Base-by-base conservation (phyloP, 2,888 invertebrate genomes). In the Pharmacophagus antenor region DNA sequence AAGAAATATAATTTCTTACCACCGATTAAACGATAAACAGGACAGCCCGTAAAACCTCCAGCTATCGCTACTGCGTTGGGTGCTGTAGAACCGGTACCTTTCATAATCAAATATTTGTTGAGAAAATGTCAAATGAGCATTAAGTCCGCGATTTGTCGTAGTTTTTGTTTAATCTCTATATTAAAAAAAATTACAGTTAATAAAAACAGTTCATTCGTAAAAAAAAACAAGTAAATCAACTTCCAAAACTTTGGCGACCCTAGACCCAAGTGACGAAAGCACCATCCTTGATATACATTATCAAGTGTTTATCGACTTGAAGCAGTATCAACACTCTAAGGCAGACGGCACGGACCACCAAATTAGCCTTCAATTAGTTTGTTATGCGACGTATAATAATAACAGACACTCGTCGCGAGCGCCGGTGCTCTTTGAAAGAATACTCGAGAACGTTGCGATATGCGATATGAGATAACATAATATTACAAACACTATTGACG, bases 231-330 rank as follows among this genome's bases (percentile, higher is more conserved):
- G n/a, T 12, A 31, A 10, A 21, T 22, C 18, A 23, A 18, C 15
- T 23, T 48, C 20, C 15, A 62, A 58, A 58, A 41, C 55, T 37
- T 37, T 62, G 55, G 52, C 22, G 23, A 52, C 57, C 49, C 48
- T 55, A 52, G 27, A 56, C 61, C 65, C 68, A 77, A 76, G 77
- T 82, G 82, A 84, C 80, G 81, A 77, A 79, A 80, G 74, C 74
- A 65, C 70, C 78, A 84, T 85, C 85, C 83, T 83, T 83, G 82
- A 79, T 83, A 77, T 74, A 78, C 66, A 80, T 74, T 73, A 69
- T 71, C 73, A 65, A 68, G 70, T 73, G 70, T 74, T 75, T 75
- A 76, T 74, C 72, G 69, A 73, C 70, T 65, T 67, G 31, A 56
- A 57, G 42, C 42, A 44, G 56, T 49, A 62, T 57, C 53, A 60